Evolutionary conservation across 2,113 vertebrate species (phyloP), one percentile per base, ranked within the genome.

Genomic region (Chlorocebus sabaeus): DNA sequence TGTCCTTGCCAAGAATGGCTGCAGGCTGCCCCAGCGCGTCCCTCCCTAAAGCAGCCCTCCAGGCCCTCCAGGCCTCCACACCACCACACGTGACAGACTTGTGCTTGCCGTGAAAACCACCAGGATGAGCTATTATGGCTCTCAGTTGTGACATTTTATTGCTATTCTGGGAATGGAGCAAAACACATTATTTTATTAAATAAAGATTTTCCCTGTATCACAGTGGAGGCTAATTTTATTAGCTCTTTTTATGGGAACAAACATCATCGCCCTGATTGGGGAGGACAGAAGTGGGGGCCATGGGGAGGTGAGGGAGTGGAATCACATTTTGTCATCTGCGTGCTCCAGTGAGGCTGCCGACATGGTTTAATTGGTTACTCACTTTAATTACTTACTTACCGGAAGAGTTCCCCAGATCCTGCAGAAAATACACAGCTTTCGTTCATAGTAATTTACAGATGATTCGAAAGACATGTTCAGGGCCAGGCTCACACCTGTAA

Each of bases 161-260:
- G 87, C 93, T 81, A 48, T 25, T 40, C 95, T 43, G 72, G 88
- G 95, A 95, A 38, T 67, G n/a, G 35, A 90, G 83, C 16, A 94
- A 93, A 90, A 96, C 64, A 38, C 73, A 95, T 97, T 96, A 88
- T 97, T 96, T 96, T 96, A 97, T 97, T 97, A 97, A 97, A 94
- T 96, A 87, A 96, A 97, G 93, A 86, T 91, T 92, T 96, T 22
- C 40, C 87, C 10, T 93, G 68, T 95, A 95, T 97, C 93, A 91
- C 52, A 48, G 92, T 82, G 91, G 59, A 94, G 72, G 48, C 79
- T 94, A 93, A 91, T 96, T 72, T 52, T 67, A 92, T 94, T 16
- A 8, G 57, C 95, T 61, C 38, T 95, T 95, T 97, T 97, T 94
- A 78, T 95, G 83, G 43, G 90, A 97, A 86, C 27, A 90, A 96